Base-by-base conservation (phyloP, 2,113 vertebrate genomes). In the Corydoras maculifer region DNA sequence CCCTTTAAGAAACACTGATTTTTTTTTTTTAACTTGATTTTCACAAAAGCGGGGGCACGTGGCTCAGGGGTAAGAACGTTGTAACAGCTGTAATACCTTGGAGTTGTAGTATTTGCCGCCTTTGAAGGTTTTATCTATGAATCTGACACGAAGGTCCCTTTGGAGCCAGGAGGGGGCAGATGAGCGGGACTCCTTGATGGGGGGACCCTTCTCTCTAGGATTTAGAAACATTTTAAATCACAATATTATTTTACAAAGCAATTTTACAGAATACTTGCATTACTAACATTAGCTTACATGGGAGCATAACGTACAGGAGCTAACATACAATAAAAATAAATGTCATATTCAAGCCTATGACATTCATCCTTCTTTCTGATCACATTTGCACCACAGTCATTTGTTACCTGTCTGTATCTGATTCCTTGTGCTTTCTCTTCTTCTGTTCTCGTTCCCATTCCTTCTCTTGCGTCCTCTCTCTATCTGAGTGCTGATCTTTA, bases 51-150 rank as follows among this genome's bases (percentile, higher is more conserved):
- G 18, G 18, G 18, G 2, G 18, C 18, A 25, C 2, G 18, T 25
- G 18, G 18, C 18, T 25, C 18, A 25, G 18, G 18, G 18, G 18
- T 25, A 1, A 25, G 18, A 25, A 25, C 1, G 18, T 25, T 25
- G 18, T 25, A 25, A 25, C 18, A 25, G 29, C n/a, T 57, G 29
- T 10, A n/a, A 3, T 82, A 94, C 93, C 92, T 94, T 96, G 30
- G 88, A 91, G 80, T 94, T 95, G 84, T 95, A 95, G 82, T 94
- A 94, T 32, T 80, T 87, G n/a, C 94, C 94, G 3, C 88, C 90
- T 80, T 94, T 92, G 75, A 93, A 89, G 32, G 82, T 18, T 81
- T 87, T 93, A 84, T 96, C 91, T 72, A 95, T 88, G 55, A 94
- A 95, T 9, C 93, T 91, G 65, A 95, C 94, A 15, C 86, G 91